Evolutionary conservation across 2,888 invertebrate species (phyloP).

Genomic region (Drosophila planitibia): DNA sequence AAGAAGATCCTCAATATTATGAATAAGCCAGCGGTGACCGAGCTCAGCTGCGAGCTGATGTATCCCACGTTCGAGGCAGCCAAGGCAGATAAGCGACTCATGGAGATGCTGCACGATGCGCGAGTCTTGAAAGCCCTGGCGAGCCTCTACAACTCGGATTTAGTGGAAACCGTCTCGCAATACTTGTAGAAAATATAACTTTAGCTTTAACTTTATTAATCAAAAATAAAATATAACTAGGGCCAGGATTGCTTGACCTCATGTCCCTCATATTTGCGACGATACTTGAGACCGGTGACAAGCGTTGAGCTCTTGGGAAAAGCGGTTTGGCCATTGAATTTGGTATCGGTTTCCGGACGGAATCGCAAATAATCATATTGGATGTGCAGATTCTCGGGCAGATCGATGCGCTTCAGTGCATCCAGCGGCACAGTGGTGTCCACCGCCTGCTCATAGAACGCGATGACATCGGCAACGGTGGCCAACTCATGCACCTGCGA

Average conservation of each 20-base stretch:
- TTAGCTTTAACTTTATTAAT: constrained; percentile 55
- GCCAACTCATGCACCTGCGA: constrained; percentile 91
- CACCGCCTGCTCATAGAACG: constrained; percentile 91
- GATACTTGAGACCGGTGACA: constrained; percentile 92
- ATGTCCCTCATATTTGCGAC: constrained; percentile 92
- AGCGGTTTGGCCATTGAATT: constrained; percentile 92
- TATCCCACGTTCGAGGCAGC: constrained; percentile 79
- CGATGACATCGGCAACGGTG: constrained; percentile 89
- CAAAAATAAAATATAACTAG: constrained; percentile 68
- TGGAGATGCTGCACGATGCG: constrained; percentile 90
- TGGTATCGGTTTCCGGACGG: constrained; percentile 91
- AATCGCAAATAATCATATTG: constrained; percentile 93
- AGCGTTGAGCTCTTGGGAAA: constrained; percentile 94
- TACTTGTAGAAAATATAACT: constrained; percentile 69
- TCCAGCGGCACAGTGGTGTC: constrained; percentile 91
- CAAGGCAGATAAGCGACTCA: constrained; percentile 85
- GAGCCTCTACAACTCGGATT: constrained; percentile 87
- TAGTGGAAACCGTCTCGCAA: constrained; percentile 71
- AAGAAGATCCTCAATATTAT: constrained; percentile 85
- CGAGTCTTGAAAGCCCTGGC: constrained; percentile 93
- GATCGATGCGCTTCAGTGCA: constrained; percentile 88
- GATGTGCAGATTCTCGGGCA: constrained; percentile 95
- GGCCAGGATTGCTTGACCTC: constrained; percentile 89
- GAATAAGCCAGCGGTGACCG: constrained; percentile 84
- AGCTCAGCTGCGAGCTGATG: constrained; percentile 73